Evolutionary conservation across 1,140 invertebrate genomes (phyloP), one percentile per base, ranked within the genome.

Genomic region (Mercenaria mercenaria): DNA sequence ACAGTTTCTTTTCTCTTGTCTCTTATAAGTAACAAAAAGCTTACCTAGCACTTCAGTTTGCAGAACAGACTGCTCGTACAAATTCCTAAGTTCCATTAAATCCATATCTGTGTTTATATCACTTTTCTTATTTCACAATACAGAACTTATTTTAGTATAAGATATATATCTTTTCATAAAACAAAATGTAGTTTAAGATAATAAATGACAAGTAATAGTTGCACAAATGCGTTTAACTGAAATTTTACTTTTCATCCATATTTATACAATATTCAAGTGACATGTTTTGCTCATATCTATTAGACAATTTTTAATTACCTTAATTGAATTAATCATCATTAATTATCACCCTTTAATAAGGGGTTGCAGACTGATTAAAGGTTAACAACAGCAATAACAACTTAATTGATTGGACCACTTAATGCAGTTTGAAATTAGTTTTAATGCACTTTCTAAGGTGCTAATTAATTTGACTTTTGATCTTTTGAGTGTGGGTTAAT

Each of bases 31-130:
- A n/a, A n/a, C n/a, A n/a, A n/a, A 79, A 15, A 52, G 26, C 23
- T 76, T 87, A 87, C 85, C 69, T 87, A 87, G 59, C 20, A 79
- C 52, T n/a, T 34, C 52, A 32, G 79, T 32, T 34, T 87, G 85
- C 29, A 29, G 2, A 15, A 15, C n/a, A 34, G 85, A 43, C 15
- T 56, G 2, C 3, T 79, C 74, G 79, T 79, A 87, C 11, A 47
- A 18, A 29, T 59, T 59, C 23, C 76, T 41, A 41, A 79, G 43
- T 56, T 77, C 56, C 32, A 26, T 26, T 11, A 87, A 34, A 67
- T 87, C 76, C 85, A 87, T 87, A 3, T 47, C 43, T 61, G 13
- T 67, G n/a, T 13, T 26, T 43, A 56, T n/a, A n/a, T n/a, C 34
- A 50, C 29, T 50, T 79, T 47, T 47, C 6, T 47, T 47, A 47